Percentiles rank a stretch among this genome's conserved stretches.
phyloP scores from a whole-genome alignment of 2,113 vertebrate genomes.

The Anguilla japonica region DNA sequence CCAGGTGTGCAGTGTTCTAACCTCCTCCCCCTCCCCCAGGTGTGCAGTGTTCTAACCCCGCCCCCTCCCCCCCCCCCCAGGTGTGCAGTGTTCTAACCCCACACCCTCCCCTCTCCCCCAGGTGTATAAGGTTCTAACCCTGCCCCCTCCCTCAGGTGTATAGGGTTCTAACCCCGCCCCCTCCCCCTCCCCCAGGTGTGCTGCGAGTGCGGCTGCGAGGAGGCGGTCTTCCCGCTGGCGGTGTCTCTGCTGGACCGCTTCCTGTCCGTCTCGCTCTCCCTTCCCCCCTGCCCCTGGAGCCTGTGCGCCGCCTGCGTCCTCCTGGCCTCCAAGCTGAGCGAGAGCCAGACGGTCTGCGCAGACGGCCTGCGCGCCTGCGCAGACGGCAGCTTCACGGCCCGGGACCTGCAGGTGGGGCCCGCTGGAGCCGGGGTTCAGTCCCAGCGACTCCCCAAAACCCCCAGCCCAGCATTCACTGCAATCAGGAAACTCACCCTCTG shows the following conservation, averaged over 20 bases:
- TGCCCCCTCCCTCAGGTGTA: constrained; percentile 32
- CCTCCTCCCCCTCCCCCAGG: no score
- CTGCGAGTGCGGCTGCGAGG: constrained; percentile 68
- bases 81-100: constrained; percentile 51
- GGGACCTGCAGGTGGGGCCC: constrained; percentile 65
- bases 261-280: constrained; percentile 60
- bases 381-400: constrained; percentile 61
- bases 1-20: no score
- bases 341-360: constrained; percentile 61
- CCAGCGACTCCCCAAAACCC: no score
- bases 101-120: not conserved
- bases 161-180: not conserved
- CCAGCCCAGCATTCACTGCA: no score
- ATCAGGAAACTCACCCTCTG: not conserved
- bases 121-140: not conserved
- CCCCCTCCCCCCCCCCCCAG: constrained; percentile 45
- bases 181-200: constrained; percentile 62
- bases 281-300: constrained; percentile 60
- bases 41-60: no score
- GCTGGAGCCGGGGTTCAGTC: not conserved
- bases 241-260: constrained; percentile 74
- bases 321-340: constrained; percentile 73
- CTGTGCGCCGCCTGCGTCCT: constrained; percentile 71
- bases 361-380: constrained; percentile 68
- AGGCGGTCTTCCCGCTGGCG: constrained; percentile 70